phyloP scores from a whole-genome alignment of 2,888 invertebrate species.

The Pyrocoelia pectoralis region DNA sequence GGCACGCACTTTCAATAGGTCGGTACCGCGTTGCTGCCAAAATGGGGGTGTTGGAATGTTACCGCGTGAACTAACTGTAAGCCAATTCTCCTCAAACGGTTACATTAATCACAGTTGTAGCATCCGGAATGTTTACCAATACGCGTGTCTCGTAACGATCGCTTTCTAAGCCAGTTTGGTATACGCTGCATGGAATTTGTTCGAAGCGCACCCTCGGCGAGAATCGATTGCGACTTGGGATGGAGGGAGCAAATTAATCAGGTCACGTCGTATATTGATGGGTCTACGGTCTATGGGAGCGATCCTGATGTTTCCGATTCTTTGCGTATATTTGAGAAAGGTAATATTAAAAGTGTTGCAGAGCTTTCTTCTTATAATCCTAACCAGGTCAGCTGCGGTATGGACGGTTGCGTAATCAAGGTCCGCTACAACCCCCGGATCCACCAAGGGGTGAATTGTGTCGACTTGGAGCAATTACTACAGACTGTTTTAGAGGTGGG shows the following conservation, averaged over 20 bases:
- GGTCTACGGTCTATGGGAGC: conserved; percentile 83
- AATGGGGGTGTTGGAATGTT: conserved; percentile 68
- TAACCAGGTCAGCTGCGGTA: conserved; percentile 52
- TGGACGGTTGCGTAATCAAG: conserved; percentile 62
- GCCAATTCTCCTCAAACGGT: not conserved
- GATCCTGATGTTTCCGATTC: conserved; percentile 75
- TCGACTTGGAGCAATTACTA: conserved; percentile 73
- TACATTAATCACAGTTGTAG: conserved; percentile 53
- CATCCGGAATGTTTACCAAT: conserved; percentile 91
- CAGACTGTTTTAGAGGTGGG: conserved; percentile 80
- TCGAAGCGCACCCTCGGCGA: conserved; percentile 81
- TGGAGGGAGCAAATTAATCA: conserved; percentile 88
- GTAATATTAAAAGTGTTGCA: conserved; percentile 55
- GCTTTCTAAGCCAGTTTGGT: conserved; percentile 74
- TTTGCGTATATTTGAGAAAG: conserved; percentile 78
- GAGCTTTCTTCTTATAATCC: not conserved
- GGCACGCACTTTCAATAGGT: conserved; percentile 78
- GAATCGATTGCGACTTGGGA: conserved; percentile 81
- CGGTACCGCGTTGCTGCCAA: conserved; percentile 80
- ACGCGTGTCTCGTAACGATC: conserved; percentile 74
- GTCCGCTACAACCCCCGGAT: conserved; percentile 62
- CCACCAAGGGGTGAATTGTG: conserved; percentile 73
- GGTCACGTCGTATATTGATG: conserved; percentile 83
- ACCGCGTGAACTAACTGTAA: conserved; percentile 69
- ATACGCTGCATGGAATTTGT: conserved; percentile 84